Evolutionary conservation across 2,113 vertebrate genomes (phyloP).

Genomic region (Gambusia holbrooki): DNA sequence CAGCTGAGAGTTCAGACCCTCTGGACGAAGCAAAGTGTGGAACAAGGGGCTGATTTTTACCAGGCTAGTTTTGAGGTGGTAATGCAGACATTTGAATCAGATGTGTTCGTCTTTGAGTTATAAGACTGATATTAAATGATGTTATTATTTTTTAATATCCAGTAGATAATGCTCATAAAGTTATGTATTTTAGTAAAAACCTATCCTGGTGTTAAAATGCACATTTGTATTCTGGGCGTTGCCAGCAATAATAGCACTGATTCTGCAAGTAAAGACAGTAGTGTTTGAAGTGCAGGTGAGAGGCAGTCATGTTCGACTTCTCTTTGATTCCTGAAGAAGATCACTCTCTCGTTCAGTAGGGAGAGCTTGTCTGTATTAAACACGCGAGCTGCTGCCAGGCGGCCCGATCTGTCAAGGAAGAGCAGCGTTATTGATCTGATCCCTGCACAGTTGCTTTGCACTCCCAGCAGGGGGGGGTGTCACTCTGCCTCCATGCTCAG

Average conservation of each 20-base stretch:
- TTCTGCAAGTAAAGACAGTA: background rate
- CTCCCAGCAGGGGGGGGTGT: constrained; percentile 74
- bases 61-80: background rate
- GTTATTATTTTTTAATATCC: constrained; percentile 3
- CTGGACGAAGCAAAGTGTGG: too few species aligned
- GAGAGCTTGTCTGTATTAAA: constrained; percentile 53
- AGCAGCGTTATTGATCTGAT: constrained; percentile 48
- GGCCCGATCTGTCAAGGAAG: constrained; percentile 52
- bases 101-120: background rate
- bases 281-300: constrained; percentile 41
- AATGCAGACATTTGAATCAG: background rate
- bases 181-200: constrained; percentile 18
- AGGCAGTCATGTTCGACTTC: constrained; percentile 33
- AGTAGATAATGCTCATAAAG: constrained; percentile 7
- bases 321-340: constrained; percentile 52
- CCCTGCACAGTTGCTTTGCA: constrained; percentile 22
- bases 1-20: too few species aligned
- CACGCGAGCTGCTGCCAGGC: constrained; percentile 53
- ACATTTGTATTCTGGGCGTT: constrained; percentile 21
- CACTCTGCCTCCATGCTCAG: constrained; percentile 14
- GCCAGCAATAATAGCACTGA: background rate
- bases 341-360: constrained; percentile 44
- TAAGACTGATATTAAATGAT: background rate
- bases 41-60: too few species aligned
- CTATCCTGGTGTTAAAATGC: constrained; percentile 12